These are phyloP conservation scores for Amia ocellicauda DNA, from an alignment of 2,113 vertebrate species.

Conservation along the genomic window DNA sequence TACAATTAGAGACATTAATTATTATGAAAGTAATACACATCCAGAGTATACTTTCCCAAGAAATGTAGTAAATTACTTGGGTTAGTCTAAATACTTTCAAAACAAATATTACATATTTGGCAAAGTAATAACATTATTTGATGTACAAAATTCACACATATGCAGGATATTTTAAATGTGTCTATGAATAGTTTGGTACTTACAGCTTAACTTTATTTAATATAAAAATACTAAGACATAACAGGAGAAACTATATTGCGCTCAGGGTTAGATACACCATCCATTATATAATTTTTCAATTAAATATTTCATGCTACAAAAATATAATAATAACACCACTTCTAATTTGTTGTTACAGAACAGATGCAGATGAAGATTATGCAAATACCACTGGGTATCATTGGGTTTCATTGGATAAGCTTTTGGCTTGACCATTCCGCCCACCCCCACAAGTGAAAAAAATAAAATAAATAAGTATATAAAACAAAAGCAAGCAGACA, in stretches of 20 bases:
- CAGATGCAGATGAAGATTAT: no score
- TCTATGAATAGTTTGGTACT: not conserved
- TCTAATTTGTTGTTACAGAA: no score
- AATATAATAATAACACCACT: no score
- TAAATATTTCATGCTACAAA: not conserved
- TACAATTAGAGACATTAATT: slow-evolving; percentile 16
- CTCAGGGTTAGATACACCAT: not conserved
- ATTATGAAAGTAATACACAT: slow-evolving; percentile 22
- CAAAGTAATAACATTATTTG: not conserved
- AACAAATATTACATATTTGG: slow-evolving; percentile 3
- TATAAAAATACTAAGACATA: no score
- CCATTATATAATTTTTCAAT: not conserved
- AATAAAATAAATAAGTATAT: slow-evolving; percentile 6
- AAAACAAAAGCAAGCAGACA: slow-evolving; percentile 28
- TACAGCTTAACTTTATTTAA: no score
- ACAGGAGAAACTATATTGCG: not conserved
- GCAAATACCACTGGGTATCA: no score
- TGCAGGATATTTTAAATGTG: not conserved
- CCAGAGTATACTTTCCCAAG: slow-evolving; percentile 27
- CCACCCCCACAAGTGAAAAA: slow-evolving; percentile 17
- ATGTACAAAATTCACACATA: not conserved
- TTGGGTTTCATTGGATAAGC: not conserved
- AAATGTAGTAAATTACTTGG: slow-evolving; percentile 43
- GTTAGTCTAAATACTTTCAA: slow-evolving; percentile 53
- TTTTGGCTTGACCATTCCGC: slow-evolving; percentile 53